Base-by-base conservation (phyloP, 2,113 vertebrate genomes). In the Trogon surrucura region DNA sequence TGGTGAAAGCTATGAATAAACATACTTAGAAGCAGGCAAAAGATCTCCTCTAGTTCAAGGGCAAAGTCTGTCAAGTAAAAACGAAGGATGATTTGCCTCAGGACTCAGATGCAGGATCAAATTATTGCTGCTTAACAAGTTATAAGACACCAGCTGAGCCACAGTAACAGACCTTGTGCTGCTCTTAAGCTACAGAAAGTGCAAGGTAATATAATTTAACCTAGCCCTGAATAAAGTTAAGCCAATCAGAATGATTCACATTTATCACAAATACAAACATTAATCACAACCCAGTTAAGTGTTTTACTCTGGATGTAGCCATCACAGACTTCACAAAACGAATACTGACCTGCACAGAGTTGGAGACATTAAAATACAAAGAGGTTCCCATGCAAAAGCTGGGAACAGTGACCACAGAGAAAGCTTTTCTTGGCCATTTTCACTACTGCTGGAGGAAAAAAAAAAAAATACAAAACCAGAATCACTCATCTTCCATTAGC, bases 71-170 rank as follows among this genome's bases (percentile, higher is more conserved):
- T 56, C 75, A 83, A 83, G 82, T 47, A 67, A 95, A 95, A 88
- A 67, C 0, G 1, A 88, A 96, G 53, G 48, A 90, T 50, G 61
- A 80, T 81, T 60, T 58, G 90, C 88, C 85, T 88, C 82, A 53
- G 85, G 88, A 95, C 60, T 65, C 54, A 80, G 79, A 80, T 10
- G 1, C 15, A 11, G 0, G 0, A 94, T 94, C 67, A 91, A 86
- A 94, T 95, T 88, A 93, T 54, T 93, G 80, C 75, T 93, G 88
- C 72, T 84, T 94, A 94, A 84, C 83, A 95, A 86, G 86, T 96
- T 95, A 17, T 11, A 91, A 86, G 91, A 91, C 83, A 93, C 72
- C 83, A 94, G 56, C 85, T 92, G 88, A 93, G 92, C 36, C 69
- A 62, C 62, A 54, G 64, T 30, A 85, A 57, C 64, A 86, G 51